A percentile compares a stretch with the other conserved stretches of the same genome.
Evolutionary conservation across 2,797 vertebrate genomes (phyloP).

Genomic region (Leptoclinus maculatus): DNA sequence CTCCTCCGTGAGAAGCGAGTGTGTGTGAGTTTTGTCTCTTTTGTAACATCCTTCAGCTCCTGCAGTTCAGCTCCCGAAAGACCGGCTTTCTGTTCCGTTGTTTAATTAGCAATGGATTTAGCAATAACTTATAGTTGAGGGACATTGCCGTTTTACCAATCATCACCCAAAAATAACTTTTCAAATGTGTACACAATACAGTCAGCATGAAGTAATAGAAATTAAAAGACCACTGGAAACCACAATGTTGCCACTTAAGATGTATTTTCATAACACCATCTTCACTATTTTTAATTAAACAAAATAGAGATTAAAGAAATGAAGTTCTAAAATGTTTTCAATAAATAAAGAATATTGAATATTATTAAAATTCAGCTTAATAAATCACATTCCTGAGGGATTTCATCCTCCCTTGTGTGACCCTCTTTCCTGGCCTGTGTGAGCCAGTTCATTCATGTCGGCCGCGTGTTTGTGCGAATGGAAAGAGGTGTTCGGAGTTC

Average conservation of each 20-base stretch:
- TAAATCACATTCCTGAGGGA: neutral
- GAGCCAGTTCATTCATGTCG: conserved; percentile 13
- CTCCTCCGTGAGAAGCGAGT: conserved; percentile 27
- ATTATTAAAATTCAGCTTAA: neutral
- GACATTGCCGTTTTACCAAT: neutral
- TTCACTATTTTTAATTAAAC: neutral
- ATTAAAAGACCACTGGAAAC: neutral
- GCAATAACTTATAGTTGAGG: neutral
- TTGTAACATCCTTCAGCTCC: conserved; percentile 20
- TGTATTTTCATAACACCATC: neutral
- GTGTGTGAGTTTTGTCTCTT: conserved; percentile 25
- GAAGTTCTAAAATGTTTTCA: neutral
- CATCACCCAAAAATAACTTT: no score
- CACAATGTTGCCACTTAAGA: neutral
- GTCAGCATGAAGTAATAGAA: no score
- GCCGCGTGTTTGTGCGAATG: neutral
- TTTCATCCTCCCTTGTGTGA: neutral
- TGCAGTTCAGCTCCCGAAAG: neutral
- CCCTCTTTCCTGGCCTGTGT: conserved; percentile 6
- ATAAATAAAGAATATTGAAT: neutral
- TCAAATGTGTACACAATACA: neutral
- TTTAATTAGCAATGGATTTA: neutral
- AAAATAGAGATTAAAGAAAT: neutral
- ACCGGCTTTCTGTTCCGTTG: neutral
- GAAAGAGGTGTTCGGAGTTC: conserved; percentile 4